Evolutionary conservation across 2,797 vertebrate genomes (phyloP).

Genomic region (Thripadectes ignobilis): DNA sequence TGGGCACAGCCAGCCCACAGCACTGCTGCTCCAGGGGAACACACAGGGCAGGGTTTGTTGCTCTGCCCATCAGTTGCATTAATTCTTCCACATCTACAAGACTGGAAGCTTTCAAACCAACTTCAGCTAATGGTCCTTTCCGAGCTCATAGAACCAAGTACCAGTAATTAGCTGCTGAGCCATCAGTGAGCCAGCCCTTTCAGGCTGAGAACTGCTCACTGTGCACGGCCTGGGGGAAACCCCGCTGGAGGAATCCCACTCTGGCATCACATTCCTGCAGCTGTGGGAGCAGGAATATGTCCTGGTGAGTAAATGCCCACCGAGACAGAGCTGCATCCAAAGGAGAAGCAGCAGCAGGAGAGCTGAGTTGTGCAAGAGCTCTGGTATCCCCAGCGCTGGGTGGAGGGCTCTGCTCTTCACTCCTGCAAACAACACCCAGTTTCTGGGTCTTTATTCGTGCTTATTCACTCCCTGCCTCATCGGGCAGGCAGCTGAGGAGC

Average conservation of each 20-base stretch:
- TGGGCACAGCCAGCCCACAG: not conserved
- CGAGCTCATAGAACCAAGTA: fast-evolving
- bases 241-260: not conserved
- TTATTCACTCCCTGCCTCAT: conserved; percentile 49
- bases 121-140: not conserved
- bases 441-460: conserved; percentile 54
- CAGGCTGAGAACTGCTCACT: not conserved
- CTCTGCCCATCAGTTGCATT: not conserved
- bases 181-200: not conserved
- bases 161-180: not conserved
- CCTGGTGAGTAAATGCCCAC: conserved; percentile 77
- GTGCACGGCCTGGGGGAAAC: not conserved
- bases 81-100: not conserved
- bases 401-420: conserved; percentile 13
- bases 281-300: conserved; percentile 81
- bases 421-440: conserved; percentile 43
- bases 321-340: not conserved
- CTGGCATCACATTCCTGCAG: not conserved
- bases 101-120: not conserved
- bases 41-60: not conserved
- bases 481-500: not conserved
- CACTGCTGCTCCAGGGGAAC: not conserved
- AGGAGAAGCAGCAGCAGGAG: not conserved
- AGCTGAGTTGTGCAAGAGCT: conserved; percentile 30
- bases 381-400: not conserved